Percentiles rank a stretch among this genome's conserved stretches.
Evolutionary conservation across 2,113 vertebrate species (phyloP).

Genomic region (Garra rufa): DNA sequence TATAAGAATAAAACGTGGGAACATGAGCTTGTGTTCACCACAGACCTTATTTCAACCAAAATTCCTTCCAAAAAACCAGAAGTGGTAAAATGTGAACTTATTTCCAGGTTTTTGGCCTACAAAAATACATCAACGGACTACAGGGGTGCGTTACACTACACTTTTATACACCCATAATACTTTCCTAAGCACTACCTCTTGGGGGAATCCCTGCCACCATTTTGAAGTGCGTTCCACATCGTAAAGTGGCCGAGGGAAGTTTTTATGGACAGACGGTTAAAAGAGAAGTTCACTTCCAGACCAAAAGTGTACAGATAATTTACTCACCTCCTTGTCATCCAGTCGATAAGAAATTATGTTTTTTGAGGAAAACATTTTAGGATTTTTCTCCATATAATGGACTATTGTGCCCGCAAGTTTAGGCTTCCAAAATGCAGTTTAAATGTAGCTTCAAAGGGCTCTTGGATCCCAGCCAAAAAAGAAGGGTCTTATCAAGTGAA

Average conservation of each 20-base stretch:
- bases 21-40: neutral
- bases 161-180: neutral
- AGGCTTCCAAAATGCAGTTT: too few relatives aligned
- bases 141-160: neutral
- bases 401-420: too few relatives aligned
- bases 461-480: too few relatives aligned
- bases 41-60: neutral
- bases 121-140: neutral
- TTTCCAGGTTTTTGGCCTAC: neutral
- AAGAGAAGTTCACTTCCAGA: too few relatives aligned
- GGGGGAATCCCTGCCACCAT: neutral
- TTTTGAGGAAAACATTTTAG: too few relatives aligned
- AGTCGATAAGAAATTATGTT: too few relatives aligned
- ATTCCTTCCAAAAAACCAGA: neutral
- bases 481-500: too few relatives aligned
- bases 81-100: neutral
- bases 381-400: too few relatives aligned
- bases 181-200: neutral
- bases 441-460: too few relatives aligned
- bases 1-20: neutral
- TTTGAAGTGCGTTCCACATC: neutral
- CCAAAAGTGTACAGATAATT: too few relatives aligned
- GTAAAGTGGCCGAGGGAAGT: neutral
- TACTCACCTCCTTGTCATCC: too few relatives aligned
- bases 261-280: neutral